Evolutionary conservation across 2,797 vertebrate species (phyloP).

Genomic region (Sebastes matsubarae): DNA sequence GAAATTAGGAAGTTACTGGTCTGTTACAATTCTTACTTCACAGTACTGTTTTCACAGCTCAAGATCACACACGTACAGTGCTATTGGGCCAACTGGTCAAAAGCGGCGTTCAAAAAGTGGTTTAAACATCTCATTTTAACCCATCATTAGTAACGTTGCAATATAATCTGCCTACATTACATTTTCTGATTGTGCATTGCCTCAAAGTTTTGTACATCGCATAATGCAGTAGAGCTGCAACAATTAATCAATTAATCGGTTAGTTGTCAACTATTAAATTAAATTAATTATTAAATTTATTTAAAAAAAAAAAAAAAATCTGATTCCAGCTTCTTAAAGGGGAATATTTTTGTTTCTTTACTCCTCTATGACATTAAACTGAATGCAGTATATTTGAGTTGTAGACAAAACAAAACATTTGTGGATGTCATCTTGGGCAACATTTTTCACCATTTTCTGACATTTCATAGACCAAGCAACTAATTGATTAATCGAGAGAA

Average conservation of each 20-base stretch:
- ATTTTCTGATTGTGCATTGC: neutral
- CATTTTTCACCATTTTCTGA: neutral
- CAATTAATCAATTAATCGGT: too few species aligned
- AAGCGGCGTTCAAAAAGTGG: constrained; percentile 3
- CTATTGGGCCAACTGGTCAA: neutral
- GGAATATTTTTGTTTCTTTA: too few species aligned
- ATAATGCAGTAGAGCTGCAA: too few species aligned
- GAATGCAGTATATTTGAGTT: neutral
- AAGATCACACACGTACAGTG: constrained; percentile 3
- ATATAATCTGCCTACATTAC: neutral
- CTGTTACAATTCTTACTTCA: constrained; percentile 22
- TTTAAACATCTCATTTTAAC: constrained; percentile 13
- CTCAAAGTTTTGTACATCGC: neutral
- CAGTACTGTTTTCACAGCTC: neutral
- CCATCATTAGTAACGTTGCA: constrained; percentile 9
- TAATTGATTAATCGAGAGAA: too few species aligned
- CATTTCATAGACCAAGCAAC: neutral
- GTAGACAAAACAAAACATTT: neutral
- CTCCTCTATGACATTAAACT: neutral
- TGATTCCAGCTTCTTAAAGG: too few species aligned
- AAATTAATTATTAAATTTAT: too few species aligned
- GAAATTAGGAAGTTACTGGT: constrained; percentile 15
- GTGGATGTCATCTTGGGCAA: neutral
- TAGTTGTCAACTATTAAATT: too few species aligned
- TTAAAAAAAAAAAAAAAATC: too few species aligned